Evolutionary conservation across 2,888 invertebrate species (phyloP), one percentile per base, ranked within the genome.

Genomic region (Chloroclysta siterata): DNA sequence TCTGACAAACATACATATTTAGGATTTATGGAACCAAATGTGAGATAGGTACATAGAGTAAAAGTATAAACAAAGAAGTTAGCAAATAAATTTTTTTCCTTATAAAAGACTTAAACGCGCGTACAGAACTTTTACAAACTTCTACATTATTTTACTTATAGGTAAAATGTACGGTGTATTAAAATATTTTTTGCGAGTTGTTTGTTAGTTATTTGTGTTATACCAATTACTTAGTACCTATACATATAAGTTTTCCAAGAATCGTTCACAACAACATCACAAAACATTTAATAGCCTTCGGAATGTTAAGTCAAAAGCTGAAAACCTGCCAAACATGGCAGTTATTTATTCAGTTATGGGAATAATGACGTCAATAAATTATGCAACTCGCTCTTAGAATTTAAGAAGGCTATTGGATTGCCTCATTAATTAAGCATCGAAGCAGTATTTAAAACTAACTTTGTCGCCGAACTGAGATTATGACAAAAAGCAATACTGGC

Each of bases 401-500:
- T 73, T 66, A 74, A 74, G 65, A 74, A 74, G 71, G 71, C 70
- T 73, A 70, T 71, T 60, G 72, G 72, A 81, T 83, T 74, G 74
- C 72, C 76, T 79, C 79, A 81, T 82, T 85, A 84, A 85, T 84
- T 83, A 84, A 72, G 74, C 77, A 79, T 82, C 76, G 72, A 79
- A 69, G 72, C 78, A 75, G 63, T 77, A 77, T 82, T 83, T 82
- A 76, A 83, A 82, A 84, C 75, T 76, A 78, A 83, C 77, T 79
- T 84, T 83, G 82, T 85, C 83, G 77, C 79, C 81, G 76, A 63
- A 76, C 75, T 72, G 77, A 80, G 85, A 87, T 88, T 88, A 83
- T 83, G 79, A 84, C 83, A 92, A 91, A 92, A 91, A 90, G 73
- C 70, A 73, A 81, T 81, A 84, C 83, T 81, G 85, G 84, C 81